phyloP scores from a whole-genome alignment of 37 sponge, comb jelly and placozoan genomes.

The Spongilla lacustris region DNA sequence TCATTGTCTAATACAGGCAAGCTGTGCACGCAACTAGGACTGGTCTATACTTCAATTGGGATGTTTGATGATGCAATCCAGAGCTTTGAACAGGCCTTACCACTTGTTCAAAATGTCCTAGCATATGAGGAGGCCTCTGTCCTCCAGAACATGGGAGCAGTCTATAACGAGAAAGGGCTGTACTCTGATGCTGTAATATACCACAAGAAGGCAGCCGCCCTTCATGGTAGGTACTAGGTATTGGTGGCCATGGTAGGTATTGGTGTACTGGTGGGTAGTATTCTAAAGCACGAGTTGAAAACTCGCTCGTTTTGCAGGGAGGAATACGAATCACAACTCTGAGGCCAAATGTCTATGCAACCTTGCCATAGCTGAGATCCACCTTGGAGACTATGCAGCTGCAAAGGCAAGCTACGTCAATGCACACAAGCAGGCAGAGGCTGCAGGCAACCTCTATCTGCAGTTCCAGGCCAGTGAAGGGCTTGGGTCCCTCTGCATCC shows the following conservation, averaged over 20 bases:
- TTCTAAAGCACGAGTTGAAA: too few species aligned
- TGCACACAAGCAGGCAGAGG: conserved; percentile 46
- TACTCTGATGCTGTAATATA: conserved; percentile 63
- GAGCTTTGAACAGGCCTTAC: conserved; percentile 71
- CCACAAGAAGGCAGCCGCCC: conserved; percentile 64
- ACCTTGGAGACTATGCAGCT: conserved; percentile 28
- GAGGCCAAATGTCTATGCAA: conserved; percentile 82
- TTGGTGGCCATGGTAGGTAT: not conserved
- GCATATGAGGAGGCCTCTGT: conserved; percentile 62
- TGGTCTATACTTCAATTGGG: conserved; percentile 53
- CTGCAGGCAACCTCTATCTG: conserved; percentile 23
- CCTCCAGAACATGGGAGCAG: conserved; percentile 86
- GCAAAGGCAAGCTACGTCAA: conserved; percentile 39
- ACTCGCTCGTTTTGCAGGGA: too few species aligned
- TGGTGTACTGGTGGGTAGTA: too few species aligned
- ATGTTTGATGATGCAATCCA: conserved; percentile 51
- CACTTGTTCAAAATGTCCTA: conserved; percentile 17
- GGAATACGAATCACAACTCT: conserved; percentile 22
- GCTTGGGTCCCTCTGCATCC: conserved; percentile 51
- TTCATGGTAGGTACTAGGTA: conserved; percentile 45
- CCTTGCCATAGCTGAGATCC: conserved; percentile 67
- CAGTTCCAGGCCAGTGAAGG: conserved; percentile 80
- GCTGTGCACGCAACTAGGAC: conserved; percentile 54
- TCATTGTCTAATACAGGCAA: conserved; percentile 53
- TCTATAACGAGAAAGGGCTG: conserved; percentile 66